Percentiles rank a stretch among this genome's conserved stretches.
phyloP scores from a whole-genome alignment of 2,797 vertebrate genomes.

The Phrynocephalus forsythii region DNA sequence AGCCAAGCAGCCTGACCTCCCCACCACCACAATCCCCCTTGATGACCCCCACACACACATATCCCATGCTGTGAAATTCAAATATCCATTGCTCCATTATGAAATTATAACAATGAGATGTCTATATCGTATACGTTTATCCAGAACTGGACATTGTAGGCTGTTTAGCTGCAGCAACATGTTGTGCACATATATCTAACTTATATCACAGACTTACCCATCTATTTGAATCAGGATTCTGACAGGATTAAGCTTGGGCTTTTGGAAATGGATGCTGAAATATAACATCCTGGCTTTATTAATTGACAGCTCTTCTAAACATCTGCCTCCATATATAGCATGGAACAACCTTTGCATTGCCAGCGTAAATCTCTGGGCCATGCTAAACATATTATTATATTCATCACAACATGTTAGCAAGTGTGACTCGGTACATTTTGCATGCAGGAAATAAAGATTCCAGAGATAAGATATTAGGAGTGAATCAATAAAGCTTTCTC shows the following conservation, averaged over 20 bases:
- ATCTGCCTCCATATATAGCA: conserved; percentile 51
- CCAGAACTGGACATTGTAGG: too few relatives aligned
- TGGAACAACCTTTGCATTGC: conserved; percentile 33
- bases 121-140: too few relatives aligned
- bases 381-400: conserved; percentile 51
- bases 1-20: too few relatives aligned
- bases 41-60: too few relatives aligned
- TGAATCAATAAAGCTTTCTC: conserved; percentile 79
- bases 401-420: conserved; percentile 63
- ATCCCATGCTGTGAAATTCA: too few relatives aligned
- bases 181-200: background rate
- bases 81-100: too few relatives aligned
- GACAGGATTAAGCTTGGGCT: conserved; percentile 40
- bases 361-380: conserved; percentile 53
- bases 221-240: too few relatives aligned
- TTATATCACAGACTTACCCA: background rate
- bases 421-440: conserved; percentile 58
- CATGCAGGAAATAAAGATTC: conserved; percentile 74
- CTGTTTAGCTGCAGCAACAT: background rate
- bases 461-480: conserved; percentile 74
- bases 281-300: conserved; percentile 33
- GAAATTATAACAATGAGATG: too few relatives aligned
- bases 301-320: conserved; percentile 60
- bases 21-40: too few relatives aligned
- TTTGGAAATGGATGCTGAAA: conserved; percentile 61